phyloP scores from a whole-genome alignment of 1,140 invertebrate species.

The Scaptomyza graminum region DNA sequence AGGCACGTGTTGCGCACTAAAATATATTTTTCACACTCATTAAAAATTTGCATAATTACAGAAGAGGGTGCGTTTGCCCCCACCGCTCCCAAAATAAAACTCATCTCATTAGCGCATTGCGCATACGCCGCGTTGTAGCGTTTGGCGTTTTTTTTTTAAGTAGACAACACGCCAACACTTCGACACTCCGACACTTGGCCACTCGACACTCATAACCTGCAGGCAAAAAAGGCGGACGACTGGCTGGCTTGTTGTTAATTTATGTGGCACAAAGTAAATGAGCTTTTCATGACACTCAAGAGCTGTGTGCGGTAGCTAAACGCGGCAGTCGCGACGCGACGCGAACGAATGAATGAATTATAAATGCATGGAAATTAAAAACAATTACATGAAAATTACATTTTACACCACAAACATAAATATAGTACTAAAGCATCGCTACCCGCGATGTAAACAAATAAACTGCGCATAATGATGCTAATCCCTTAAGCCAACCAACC shows the following conservation, averaged over 20 bases:
- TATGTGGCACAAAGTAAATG: constrained; percentile 63
- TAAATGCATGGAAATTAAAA: constrained; percentile 80
- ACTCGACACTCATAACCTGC: constrained; percentile 55
- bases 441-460: constrained; percentile 52
- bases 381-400: constrained; percentile 72
- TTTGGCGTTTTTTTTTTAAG: constrained; percentile 51
- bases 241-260: constrained; percentile 46
- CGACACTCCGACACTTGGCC: constrained; percentile 3
- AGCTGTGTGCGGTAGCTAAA: constrained; percentile 19
- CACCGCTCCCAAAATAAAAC: background rate
- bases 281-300: constrained; percentile 66
- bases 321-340: constrained; percentile 37
- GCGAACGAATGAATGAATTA: constrained; percentile 59
- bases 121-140: constrained; percentile 36
- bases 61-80: constrained; percentile 19
- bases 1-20: constrained; percentile 60
- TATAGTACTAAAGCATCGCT: constrained; percentile 13
- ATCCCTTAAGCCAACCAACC: constrained; percentile 69
- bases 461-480: constrained; percentile 77
- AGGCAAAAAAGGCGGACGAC: constrained; percentile 13
- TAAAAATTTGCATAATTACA: constrained; percentile 81
- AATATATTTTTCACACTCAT: constrained; percentile 72
- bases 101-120: constrained; percentile 53
- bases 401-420: constrained; percentile 33
- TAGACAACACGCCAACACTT: constrained; percentile 38